These are phyloP conservation scores for Xiphophorus birchmanni DNA, from an alignment of 2,797 vertebrate genomes.

Conservation along the genomic window DNA sequence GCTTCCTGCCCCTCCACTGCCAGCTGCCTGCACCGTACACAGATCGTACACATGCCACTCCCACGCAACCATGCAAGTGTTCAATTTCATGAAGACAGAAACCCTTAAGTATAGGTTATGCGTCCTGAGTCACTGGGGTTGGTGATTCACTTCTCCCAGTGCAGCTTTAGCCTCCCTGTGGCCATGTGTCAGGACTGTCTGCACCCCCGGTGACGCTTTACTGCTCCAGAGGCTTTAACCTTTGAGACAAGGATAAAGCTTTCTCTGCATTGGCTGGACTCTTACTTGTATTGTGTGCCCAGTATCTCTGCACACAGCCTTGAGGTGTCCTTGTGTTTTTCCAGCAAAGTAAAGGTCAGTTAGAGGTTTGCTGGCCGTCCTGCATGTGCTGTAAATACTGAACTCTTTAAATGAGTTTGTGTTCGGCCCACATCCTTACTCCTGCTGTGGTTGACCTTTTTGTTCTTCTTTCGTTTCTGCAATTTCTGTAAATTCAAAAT, in stretches of 20 bases:
- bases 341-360: not conserved
- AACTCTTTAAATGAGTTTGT: slow-evolving; percentile 10
- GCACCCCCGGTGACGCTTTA: slow-evolving; percentile 71
- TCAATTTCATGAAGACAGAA: slow-evolving; percentile 68
- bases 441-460: slow-evolving; percentile 3
- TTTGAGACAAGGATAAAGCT: slow-evolving; percentile 30
- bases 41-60: slow-evolving; percentile 50
- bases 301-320: not conserved
- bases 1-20: slow-evolving; percentile 64
- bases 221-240: slow-evolving; percentile 55
- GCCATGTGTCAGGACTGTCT: slow-evolving; percentile 74
- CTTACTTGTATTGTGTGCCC: slow-evolving; percentile 26
- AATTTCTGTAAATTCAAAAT: not conserved
- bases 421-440: slow-evolving; percentile 20
- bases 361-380: not conserved
- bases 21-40: slow-evolving; percentile 52
- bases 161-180: slow-evolving; percentile 54
- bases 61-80: slow-evolving; percentile 60
- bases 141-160: slow-evolving; percentile 79
- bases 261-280: not conserved
- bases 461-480: slow-evolving; percentile 31
- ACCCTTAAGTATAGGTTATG: slow-evolving; percentile 79
- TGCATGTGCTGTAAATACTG: not conserved
- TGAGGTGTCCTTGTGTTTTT: not conserved
- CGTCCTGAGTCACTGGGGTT: slow-evolving; percentile 63